These are phyloP conservation scores for Synanthedon formicaeformis DNA, from an alignment of 2,888 invertebrate genomes.

Conservation along the genomic window DNA sequence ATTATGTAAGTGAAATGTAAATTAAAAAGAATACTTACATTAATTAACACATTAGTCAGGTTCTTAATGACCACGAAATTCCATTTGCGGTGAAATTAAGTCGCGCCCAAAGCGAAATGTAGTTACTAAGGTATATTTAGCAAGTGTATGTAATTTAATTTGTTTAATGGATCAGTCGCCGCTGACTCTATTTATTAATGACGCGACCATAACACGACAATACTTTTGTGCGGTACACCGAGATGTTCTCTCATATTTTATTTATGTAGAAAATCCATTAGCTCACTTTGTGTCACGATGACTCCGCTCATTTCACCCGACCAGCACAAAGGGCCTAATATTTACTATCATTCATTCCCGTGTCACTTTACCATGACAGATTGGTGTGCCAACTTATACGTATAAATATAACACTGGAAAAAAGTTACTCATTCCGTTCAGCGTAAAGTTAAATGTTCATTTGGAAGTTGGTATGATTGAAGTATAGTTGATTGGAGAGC, in stretches of 20 bases:
- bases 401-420: neutral
- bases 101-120: constrained; percentile 2
- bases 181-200: neutral
- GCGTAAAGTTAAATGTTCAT: neutral
- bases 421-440: constrained; percentile 1
- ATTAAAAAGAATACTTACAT: constrained; percentile 6
- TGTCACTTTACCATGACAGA: constrained; percentile 40
- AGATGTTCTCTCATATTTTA: constrained; percentile 10
- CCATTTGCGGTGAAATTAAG: constrained; percentile 4
- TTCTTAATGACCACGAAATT: constrained; percentile 6
- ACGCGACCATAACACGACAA: neutral
- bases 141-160: constrained; percentile 39
- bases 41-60: constrained; percentile 5
- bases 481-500: constrained; percentile 3
- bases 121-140: constrained; percentile 12
- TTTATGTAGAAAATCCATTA: constrained; percentile 28
- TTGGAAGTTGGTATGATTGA: neutral
- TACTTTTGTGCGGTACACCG: neutral
- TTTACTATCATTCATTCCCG: constrained; percentile 50
- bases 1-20: neutral
- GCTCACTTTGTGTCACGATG: constrained; percentile 19
- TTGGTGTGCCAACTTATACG: constrained; percentile 12
- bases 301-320: constrained; percentile 19
- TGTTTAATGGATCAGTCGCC: constrained; percentile 31
- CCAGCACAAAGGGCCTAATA: constrained; percentile 26